Evolutionary conservation across 2,888 invertebrate species (phyloP), one percentile per base, ranked within the genome.

Genomic region (Hyppa rectilinea): DNA sequence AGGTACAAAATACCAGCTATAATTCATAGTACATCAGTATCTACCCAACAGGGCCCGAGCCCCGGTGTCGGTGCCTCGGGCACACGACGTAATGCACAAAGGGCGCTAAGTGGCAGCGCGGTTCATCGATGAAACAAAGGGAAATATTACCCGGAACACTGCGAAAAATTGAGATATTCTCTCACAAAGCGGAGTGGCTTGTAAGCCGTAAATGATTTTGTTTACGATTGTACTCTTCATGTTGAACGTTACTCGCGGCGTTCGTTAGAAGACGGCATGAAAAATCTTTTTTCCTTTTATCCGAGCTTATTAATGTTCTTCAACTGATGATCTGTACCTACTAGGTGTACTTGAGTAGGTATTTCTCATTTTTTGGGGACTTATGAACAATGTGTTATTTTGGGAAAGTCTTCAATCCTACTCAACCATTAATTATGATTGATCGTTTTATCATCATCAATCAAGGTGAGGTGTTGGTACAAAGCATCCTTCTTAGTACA

Each of bases 81-180:
- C 90, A 84, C 86, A 75, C 85, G 82, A 74, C 83, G 89, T 93
- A 92, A 93, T 94, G 92, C 92, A 91, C 92, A 94, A 93, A 94
- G 93, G 90, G 92, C 90, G 89, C 85, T 90, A 90, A 92, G 91
- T 91, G 90, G 85, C 86, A 82, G 85, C 85, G 86, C 86, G 85
- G 87, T 86, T 89, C 90, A 89, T 90, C 89, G 90, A 89, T 89
- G 87, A 88, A 89, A 92, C 91, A 91, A 91, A 90, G 90, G 88
- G 86, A 87, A 87, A 86, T 85, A 85, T 85, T 85, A 85, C 73
- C 77, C 75, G 69, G 77, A 77, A 82, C 77, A 83, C 77, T 73
- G 77, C 64, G 82, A 83, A 85, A 85, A 88, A 87, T 86, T 86
- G 81, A 85, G 82, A 85, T 85, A 82, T 85, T 85, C 82, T 68